phyloP scores from a whole-genome alignment of 2,797 vertebrate genomes.

The Manis javanica region DNA sequence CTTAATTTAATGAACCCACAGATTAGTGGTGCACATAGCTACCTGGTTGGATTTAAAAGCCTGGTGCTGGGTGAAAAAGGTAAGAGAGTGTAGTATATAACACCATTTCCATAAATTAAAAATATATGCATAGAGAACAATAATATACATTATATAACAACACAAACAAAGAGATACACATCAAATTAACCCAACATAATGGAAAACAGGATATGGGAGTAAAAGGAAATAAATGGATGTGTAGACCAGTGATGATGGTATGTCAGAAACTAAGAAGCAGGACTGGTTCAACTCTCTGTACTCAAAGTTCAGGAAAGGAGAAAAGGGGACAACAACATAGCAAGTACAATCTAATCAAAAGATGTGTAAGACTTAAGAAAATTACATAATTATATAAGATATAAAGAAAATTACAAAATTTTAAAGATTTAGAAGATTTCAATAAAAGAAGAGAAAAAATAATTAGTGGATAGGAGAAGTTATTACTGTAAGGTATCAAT shows the following conservation, averaged over 20 bases:
- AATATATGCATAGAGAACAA: not conserved
- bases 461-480: not conserved
- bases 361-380: not conserved
- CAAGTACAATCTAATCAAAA: not conserved
- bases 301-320: not conserved
- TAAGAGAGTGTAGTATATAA: not conserved
- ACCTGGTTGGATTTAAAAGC: not conserved
- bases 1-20: not conserved
- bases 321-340: not conserved
- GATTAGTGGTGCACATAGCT: not conserved
- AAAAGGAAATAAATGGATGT: not conserved
- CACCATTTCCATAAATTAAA: not conserved
- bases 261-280: not conserved
- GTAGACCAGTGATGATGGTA: not conserved
- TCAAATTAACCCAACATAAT: not conserved
- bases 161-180: not conserved
- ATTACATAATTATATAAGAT: not conserved
- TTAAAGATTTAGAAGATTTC: conserved; percentile 1
- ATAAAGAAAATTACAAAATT: conserved; percentile 12
- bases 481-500: not conserved
- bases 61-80: not conserved
- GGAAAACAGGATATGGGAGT: not conserved
- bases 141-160: not conserved
- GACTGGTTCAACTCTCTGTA: not conserved
- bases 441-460: not conserved